These are phyloP conservation scores for Barnardius zonarius DNA, from an alignment of 2,113 vertebrate genomes.

Conservation along the genomic window DNA sequence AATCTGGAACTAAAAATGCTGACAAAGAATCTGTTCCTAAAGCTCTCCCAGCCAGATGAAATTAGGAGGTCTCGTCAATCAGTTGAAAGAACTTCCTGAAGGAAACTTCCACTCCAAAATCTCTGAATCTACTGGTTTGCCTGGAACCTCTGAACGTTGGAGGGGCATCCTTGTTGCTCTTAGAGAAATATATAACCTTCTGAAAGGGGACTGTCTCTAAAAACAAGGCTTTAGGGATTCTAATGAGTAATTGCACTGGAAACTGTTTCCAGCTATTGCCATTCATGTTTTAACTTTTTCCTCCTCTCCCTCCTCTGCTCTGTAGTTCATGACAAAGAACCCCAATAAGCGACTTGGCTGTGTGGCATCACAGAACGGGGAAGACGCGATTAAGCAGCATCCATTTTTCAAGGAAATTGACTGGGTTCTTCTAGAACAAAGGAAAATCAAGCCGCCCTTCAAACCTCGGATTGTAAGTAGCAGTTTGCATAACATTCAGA, in stretches of 20 bases:
- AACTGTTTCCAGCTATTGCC: neutral
- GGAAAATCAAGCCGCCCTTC: slow-evolving; percentile 96
- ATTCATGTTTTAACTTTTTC: neutral
- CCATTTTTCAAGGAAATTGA: slow-evolving; percentile 98
- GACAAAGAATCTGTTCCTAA: neutral
- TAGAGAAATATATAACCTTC: neutral
- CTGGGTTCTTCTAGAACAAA: slow-evolving; percentile 95
- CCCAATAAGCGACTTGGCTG: slow-evolving; percentile 95
- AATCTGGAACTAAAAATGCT: neutral
- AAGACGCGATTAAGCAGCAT: slow-evolving; percentile 95
- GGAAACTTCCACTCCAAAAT: neutral
- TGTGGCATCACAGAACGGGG: slow-evolving; percentile 87
- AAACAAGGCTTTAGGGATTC: neutral
- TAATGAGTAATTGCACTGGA: neutral
- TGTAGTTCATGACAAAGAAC: slow-evolving; percentile 98
- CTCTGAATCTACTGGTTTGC: neutral
- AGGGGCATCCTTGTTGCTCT: neutral
- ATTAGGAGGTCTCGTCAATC: neutral
- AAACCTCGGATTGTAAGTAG: slow-evolving; percentile 97
- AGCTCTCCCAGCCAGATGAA: neutral
- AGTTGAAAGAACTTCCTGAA: neutral
- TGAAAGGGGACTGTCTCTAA: neutral
- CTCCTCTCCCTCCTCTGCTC: neutral
- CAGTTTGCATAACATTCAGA: slow-evolving; percentile 15
- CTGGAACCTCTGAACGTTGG: neutral